Conservation (phyloP, 2,888 invertebrate genomes). For the Lepidonotus clava region DNA sequence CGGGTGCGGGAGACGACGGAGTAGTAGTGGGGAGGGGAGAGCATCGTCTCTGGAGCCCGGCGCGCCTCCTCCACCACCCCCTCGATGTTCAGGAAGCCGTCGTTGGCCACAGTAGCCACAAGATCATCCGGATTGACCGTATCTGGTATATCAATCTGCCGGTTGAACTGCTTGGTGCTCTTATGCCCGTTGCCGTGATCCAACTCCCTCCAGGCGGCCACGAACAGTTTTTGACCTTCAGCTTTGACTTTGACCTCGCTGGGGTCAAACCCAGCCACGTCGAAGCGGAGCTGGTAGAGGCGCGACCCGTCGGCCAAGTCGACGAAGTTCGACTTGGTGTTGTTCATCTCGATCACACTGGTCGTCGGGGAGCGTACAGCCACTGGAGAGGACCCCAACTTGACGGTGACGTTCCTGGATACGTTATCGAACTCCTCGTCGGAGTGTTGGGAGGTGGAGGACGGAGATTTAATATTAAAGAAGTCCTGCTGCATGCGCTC, state of each 20-base stretch:
- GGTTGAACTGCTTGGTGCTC: conserved; percentile 58
- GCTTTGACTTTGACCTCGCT: conserved; percentile 56
- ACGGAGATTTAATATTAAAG: conserved; percentile 56
- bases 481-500: conserved; percentile 60
- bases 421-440: conserved; percentile 42
- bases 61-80: conserved; percentile 45
- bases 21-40: conserved; percentile 55
- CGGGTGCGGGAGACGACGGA: conserved; percentile 28
- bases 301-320: conserved; percentile 67
- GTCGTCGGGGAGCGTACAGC: background rate
- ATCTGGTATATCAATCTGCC: conserved; percentile 61
- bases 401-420: background rate
- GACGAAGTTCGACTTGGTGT: conserved; percentile 19
- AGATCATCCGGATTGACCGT: conserved; percentile 58
- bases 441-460: background rate
- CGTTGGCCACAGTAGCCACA: conserved; percentile 52
- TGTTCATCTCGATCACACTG: conserved; percentile 45
- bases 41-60: background rate
- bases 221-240: conserved; percentile 51
- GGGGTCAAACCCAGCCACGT: conserved; percentile 58
- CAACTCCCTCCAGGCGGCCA: conserved; percentile 63
- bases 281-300: conserved; percentile 70
- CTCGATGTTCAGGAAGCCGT: conserved; percentile 60
- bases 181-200: conserved; percentile 41
- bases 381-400: background rate